Conservation (phyloP, 64 coral and sea anemone species). For the Montipora efflorescens region DNA sequence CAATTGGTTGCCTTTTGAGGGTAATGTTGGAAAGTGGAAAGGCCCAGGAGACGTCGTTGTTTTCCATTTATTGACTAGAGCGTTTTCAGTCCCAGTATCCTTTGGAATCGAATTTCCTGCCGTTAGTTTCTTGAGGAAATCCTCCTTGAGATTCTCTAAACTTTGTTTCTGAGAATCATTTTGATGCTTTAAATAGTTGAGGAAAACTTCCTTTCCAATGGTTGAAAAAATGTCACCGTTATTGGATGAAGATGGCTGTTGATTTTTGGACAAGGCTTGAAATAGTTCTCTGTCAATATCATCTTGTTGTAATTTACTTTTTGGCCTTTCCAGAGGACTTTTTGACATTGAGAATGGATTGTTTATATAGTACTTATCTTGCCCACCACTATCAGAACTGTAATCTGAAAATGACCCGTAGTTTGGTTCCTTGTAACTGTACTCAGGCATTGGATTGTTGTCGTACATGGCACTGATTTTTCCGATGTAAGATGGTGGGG, state of each 20-base stretch:
- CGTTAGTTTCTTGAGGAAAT: slow-evolving; percentile 13
- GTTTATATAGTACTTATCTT: not conserved
- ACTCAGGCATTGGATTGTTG: slow-evolving; percentile 64
- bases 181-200: slow-evolving; percentile 1
- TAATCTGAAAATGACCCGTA: slow-evolving; percentile 14
- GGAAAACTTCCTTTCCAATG: slow-evolving; percentile 35
- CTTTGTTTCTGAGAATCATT: slow-evolving; percentile 12
- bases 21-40: slow-evolving; percentile 8
- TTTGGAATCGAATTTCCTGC: not conserved
- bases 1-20: slow-evolving; percentile 13
- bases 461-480: slow-evolving; percentile 39
- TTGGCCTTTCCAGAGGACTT: slow-evolving; percentile 6
- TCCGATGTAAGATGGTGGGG: not conserved
- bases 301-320: not conserved
- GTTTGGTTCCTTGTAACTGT: slow-evolving; percentile 60
- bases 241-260: not conserved
- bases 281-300: slow-evolving; percentile 13
- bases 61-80: not conserved
- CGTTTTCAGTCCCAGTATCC: not conserved
- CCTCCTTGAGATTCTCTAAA: slow-evolving; percentile 7
- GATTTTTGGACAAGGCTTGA: not conserved
- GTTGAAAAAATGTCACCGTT: slow-evolving; percentile 3
- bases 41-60: not conserved
- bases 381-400: not conserved
- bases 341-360: slow-evolving; percentile 29